Evolutionary conservation across 2,797 vertebrate genomes (phyloP).

Genomic region (Rousettus madagascariensis): DNA sequence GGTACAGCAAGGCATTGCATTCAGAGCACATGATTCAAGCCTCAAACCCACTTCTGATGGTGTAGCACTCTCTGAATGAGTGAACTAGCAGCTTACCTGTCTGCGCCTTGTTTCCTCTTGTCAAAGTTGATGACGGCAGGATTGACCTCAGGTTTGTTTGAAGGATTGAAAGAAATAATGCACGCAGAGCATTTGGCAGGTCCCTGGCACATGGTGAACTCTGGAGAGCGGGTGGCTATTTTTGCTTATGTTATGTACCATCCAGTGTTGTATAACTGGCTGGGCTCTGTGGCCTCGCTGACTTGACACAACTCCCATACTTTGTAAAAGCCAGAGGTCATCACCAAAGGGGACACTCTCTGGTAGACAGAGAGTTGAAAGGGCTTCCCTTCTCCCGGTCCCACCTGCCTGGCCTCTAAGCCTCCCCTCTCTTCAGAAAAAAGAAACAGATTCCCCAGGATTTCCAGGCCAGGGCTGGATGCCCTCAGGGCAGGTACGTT

Average conservation of each 20-base stretch:
- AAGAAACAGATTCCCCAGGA: background rate
- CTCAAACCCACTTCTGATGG: background rate
- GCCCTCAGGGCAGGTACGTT: background rate
- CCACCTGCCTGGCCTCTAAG: background rate
- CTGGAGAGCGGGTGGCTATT: slow-evolving; percentile 27
- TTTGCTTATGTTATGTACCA: background rate
- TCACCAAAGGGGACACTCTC: background rate
- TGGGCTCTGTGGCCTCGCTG: background rate
- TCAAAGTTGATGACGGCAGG: background rate
- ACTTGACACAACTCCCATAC: background rate
- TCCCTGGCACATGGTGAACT: background rate
- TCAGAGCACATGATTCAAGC: background rate
- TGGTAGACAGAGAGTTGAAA: background rate
- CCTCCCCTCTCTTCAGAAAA: background rate
- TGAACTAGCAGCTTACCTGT: background rate
- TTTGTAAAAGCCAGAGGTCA: slow-evolving; percentile 22
- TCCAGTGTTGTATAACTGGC: background rate
- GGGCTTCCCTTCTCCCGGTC: background rate
- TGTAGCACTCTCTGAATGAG: background rate
- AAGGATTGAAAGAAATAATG: background rate
- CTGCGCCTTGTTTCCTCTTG: background rate
- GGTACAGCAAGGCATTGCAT: rapidly evolving
- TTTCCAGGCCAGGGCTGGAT: background rate
- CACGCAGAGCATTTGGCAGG: background rate
- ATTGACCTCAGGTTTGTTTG: background rate